phyloP scores from a whole-genome alignment of 2,113 vertebrate genomes.

The Cyphomyrus discorhynchus region DNA sequence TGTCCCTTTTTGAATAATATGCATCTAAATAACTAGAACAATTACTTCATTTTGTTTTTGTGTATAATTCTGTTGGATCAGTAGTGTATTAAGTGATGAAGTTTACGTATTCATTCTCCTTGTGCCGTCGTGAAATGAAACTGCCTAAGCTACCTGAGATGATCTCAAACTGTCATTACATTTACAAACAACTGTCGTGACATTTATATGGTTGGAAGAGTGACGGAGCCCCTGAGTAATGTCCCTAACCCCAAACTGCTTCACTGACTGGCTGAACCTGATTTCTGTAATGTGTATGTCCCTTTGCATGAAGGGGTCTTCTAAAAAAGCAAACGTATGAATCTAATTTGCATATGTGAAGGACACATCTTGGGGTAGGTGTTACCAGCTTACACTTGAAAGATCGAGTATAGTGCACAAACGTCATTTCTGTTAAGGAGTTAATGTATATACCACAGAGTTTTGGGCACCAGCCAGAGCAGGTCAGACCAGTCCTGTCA shows the following conservation, averaged over 20 bases:
- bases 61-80: neutral
- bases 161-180: neutral
- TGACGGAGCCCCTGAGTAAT: neutral
- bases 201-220: neutral
- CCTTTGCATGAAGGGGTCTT: neutral
- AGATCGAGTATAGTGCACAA: neutral
- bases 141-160: neutral
- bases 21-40: neutral
- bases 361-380: neutral
- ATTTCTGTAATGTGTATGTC: neutral
- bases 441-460: neutral
- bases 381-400: neutral
- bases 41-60: neutral
- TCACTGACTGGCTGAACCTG: neutral
- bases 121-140: neutral
- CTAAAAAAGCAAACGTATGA: neutral
- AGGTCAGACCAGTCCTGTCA: slow-evolving; percentile 4
- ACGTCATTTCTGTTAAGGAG: neutral
- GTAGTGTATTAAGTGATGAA: neutral
- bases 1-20: neutral
- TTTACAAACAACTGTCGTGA: neutral
- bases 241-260: neutral
- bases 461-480: neutral
- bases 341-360: neutral
- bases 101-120: too few species aligned